Percentiles rank a stretch among this genome's conserved stretches.
Conservation (phyloP, 2,888 invertebrate species). For the Scaptomyza flava region DNA sequence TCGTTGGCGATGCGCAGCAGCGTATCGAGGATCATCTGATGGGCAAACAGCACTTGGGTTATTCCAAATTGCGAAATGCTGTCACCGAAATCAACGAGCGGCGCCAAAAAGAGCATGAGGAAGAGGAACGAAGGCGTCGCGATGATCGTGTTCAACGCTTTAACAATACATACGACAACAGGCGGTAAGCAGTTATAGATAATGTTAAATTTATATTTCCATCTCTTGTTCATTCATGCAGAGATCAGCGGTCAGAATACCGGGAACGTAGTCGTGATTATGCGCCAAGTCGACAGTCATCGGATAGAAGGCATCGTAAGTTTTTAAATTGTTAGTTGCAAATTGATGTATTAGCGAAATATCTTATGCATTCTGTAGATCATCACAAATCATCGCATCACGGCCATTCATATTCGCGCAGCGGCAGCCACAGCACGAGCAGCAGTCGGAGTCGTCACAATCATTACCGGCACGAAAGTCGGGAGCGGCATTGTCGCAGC, state of each 20-base stretch:
- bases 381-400: slow-evolving; percentile 80
- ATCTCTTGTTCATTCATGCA: slow-evolving; percentile 22
- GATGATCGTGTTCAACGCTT: slow-evolving; percentile 79
- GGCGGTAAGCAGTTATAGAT: slow-evolving; percentile 57
- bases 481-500: slow-evolving; percentile 81
- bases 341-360: background rate
- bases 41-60: slow-evolving; percentile 99
- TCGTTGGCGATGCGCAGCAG: slow-evolving; percentile 99
- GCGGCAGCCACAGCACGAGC: slow-evolving; percentile 70
- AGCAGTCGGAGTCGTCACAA: slow-evolving; percentile 73
- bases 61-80: slow-evolving; percentile 89
- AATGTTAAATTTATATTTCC: background rate
- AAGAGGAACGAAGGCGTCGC: slow-evolving; percentile 84
- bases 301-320: slow-evolving; percentile 80
- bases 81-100: slow-evolving; percentile 88
- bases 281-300: slow-evolving; percentile 69
- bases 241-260: slow-evolving; percentile 74
- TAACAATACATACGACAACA: slow-evolving; percentile 60
- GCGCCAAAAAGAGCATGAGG: slow-evolving; percentile 87
- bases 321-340: slow-evolving; percentile 7
- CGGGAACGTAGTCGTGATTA: slow-evolving; percentile 81
- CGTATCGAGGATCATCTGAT: slow-evolving; percentile 98
- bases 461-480: slow-evolving; percentile 78
- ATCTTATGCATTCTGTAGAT: slow-evolving; percentile 50
- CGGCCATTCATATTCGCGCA: slow-evolving; percentile 76